Evolutionary conservation across 2,888 invertebrate genomes (phyloP), one percentile per base, ranked within the genome.

Genomic region (Philonicus albiceps): DNA sequence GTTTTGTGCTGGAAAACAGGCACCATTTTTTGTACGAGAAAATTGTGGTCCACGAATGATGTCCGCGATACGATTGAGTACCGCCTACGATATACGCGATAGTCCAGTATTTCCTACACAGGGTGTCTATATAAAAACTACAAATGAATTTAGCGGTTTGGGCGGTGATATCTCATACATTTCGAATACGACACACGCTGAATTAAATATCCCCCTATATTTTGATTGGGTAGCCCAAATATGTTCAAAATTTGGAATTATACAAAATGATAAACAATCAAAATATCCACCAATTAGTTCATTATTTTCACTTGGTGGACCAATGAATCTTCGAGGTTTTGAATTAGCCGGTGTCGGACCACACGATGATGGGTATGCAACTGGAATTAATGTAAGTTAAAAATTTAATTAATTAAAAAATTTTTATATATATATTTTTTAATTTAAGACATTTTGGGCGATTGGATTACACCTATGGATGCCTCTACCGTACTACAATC

Each of bases 161-260:
- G 98, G 98, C 11, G 99, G 99, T 2, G 96, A 98, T 91, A 95
- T 98, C n/a, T 96, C 96, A 19, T 98, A 97, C 91, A 91, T 97
- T 37, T 97, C 97, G 93, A 96, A 96, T 89, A 97, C 97, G 89
- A 91, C 96, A 8, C 94, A 95, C 89, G 91, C 95, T 27, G 96
- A 97, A 92, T 92, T 94, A 27, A 96, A 96, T 91, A 93, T 95
- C 89, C 94, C 95, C 0, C 91, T 96, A 0, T 92, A 94, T 87
- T 93, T 89, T 2, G 91, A 91, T 0, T 84, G 92, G n/a, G 91
- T 92, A 37, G 91, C 91, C 27, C 92, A 92, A 88, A 86, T 92
- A n/a, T 91, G 91, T 86, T 91, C 89, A 0, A 90, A 91, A 2
- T 88, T 91, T 43, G 92, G 92, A 19, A 87, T 91, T n/a, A 89